These are phyloP conservation scores for Cryptoblepharus egeriae DNA, from an alignment of 2,797 vertebrate genomes.

Conservation along the genomic window DNA sequence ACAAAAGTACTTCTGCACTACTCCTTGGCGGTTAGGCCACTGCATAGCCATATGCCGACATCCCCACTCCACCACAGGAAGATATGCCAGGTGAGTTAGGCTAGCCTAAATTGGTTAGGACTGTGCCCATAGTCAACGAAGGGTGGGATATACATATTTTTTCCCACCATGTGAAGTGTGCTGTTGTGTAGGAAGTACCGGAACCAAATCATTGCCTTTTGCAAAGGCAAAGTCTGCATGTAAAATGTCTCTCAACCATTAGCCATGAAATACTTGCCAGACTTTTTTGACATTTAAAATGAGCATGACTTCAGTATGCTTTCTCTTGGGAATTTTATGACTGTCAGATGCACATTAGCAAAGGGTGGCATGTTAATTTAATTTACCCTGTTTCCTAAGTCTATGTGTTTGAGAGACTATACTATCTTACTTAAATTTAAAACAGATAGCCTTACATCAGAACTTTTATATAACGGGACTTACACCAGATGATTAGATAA, in stretches of 20 bases:
- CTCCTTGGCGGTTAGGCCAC: too few relatives aligned
- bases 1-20: too few relatives aligned
- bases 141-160: not conserved
- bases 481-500: conserved; percentile 16
- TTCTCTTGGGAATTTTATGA: conserved; percentile 19
- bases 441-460: conserved; percentile 16
- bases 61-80: too few relatives aligned
- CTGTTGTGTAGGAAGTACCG: not conserved
- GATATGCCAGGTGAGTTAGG: too few relatives aligned
- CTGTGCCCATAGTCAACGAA: not conserved
- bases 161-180: not conserved
- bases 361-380: not conserved
- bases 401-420: not conserved
- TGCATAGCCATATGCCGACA: too few relatives aligned
- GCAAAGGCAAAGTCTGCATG: not conserved
- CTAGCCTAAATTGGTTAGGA: too few relatives aligned
- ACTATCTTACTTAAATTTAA: conserved; percentile 35
- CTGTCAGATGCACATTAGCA: not conserved
- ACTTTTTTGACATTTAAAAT: conserved; percentile 7
- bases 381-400: not conserved
- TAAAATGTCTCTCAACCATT: not conserved
- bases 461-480: conserved; percentile 12
- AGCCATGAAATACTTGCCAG: not conserved
- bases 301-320: conserved; percentile 5
- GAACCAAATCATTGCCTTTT: not conserved